Evolutionary conservation across 2,888 invertebrate genomes (phyloP), one percentile per base, ranked within the genome.

Genomic region (Synanthedon andrenaeformis): DNA sequence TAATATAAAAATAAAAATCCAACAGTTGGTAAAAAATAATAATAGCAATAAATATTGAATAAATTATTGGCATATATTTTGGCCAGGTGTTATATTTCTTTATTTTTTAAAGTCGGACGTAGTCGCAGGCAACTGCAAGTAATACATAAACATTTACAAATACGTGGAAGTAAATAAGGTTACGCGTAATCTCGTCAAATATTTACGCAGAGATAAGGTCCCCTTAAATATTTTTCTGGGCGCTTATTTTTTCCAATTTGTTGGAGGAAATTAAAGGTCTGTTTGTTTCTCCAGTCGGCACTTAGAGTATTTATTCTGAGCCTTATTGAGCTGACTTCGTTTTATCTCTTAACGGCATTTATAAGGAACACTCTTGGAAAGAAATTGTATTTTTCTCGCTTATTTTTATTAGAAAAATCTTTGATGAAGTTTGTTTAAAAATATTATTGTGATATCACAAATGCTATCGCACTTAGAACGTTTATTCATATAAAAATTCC

Each of bases 191-290:
- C 45, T 45, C 45, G 45, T 45, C n/a, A 14, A 45, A 45, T 45
- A 45, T 45, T 45, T 45, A 13, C 45, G 13, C 45, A 14, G 17
- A 52, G 17, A 49, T 13, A 19, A 53, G 17, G 19, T 28, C 19
- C 41, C 23, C 53, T 49, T 42, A 53, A 53, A 53, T 50, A 53
- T 53, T 53, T 53, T 53, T 53, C 42, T 14, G 23, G 45, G 17
- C 28, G 35, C 41, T 50, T 53, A 50, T 52, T 65, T 69, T 68
- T 72, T 74, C 67, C 67, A 71, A 72, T 76, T 71, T 72, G 61
- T 62, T 60, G 62, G 62, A 69, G 74, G 77, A 76, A 76, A 76
- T 76, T 74, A 75, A 72, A 65, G 59, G 61, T 59, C 65, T 70
- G 67, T 70, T 71, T 71, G 66, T 70, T 68, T 68, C 63, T 61